A percentile compares a stretch with the other conserved stretches of the same genome.
Evolutionary conservation across 2,888 invertebrate genomes (phyloP).

Genomic region (Mesochorus sp.): DNA sequence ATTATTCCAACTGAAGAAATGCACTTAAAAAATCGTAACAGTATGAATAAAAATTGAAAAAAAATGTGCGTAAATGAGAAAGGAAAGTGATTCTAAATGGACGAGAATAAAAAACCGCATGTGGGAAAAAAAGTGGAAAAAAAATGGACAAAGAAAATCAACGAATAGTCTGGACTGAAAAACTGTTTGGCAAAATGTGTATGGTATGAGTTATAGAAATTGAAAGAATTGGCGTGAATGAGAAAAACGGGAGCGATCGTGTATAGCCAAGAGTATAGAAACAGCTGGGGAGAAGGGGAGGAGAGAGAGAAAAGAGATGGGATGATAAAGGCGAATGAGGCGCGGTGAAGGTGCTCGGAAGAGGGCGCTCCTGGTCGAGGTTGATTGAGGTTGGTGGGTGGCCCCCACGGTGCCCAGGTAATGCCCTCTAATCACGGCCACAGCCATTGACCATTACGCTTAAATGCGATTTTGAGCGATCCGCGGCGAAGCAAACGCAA

Average conservation of each 20-base stretch:
- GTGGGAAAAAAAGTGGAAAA: no score
- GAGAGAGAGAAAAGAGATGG: slow-evolving; percentile 2
- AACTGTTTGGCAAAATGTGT: no score
- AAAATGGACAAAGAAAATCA: no score
- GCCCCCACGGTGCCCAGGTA: slow-evolving; percentile 74
- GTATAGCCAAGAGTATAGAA: not conserved
- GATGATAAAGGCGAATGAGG: slow-evolving; percentile 2
- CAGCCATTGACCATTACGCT: slow-evolving; percentile 76
- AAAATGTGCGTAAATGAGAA: no score
- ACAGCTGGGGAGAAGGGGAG: not conserved
- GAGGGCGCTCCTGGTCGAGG: slow-evolving; percentile 63
- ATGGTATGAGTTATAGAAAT: no score
- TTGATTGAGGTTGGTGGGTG: slow-evolving; percentile 80
- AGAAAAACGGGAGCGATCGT: not conserved
- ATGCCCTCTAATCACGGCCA: slow-evolving; percentile 77
- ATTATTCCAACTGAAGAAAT: not conserved
- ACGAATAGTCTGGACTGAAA: no score
- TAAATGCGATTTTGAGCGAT: slow-evolving; percentile 78
- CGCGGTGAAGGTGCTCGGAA: slow-evolving; percentile 37
- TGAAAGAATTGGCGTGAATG: not conserved
- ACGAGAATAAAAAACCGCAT: no score
- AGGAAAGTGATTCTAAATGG: no score
- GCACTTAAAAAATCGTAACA: not conserved
- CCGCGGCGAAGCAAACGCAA: slow-evolving; percentile 62
- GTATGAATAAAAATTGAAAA: not conserved